phyloP scores from a whole-genome alignment of 2,888 invertebrate genomes.

The Parnassius apollo region DNA sequence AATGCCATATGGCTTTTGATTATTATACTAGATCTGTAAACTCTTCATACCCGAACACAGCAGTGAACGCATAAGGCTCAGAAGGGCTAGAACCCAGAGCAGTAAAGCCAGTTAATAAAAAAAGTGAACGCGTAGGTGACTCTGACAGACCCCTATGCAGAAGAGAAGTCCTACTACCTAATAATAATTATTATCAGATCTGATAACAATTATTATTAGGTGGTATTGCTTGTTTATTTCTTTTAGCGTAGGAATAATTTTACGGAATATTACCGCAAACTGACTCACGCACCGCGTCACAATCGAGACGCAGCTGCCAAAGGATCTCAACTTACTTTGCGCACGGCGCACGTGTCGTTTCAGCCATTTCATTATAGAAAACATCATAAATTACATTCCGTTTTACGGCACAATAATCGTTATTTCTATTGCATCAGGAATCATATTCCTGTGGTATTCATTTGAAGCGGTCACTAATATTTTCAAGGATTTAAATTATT shows the following conservation, averaged over 20 bases:
- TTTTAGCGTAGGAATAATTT: constrained; percentile 23
- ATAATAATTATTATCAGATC: too few relatives aligned
- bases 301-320: constrained; percentile 72
- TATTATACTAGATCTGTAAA: too few relatives aligned
- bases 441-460: constrained; percentile 28
- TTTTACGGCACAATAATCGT: constrained; percentile 33
- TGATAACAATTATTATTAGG: too few relatives aligned
- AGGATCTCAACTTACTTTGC: constrained; percentile 77
- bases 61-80: too few relatives aligned
- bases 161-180: too few relatives aligned
- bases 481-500: constrained; percentile 26
- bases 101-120: too few relatives aligned
- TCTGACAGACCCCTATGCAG: too few relatives aligned
- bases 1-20: too few relatives aligned
- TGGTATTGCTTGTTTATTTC: constrained; percentile 16
- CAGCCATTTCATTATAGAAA: constrained; percentile 39
- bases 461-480: constrained; percentile 32
- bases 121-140: too few relatives aligned
- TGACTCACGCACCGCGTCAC: constrained; percentile 67
- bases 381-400: constrained; percentile 44
- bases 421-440: constrained; percentile 27
- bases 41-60: too few relatives aligned
- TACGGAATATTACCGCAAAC: constrained; percentile 30
- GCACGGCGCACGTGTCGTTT: constrained; percentile 68
- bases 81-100: too few relatives aligned